A percentile compares a stretch with the other conserved stretches of the same genome.
These are phyloP conservation scores for Myrmophylax atrothorax DNA, from an alignment of 2,113 vertebrate genomes.

Conservation along the genomic window DNA sequence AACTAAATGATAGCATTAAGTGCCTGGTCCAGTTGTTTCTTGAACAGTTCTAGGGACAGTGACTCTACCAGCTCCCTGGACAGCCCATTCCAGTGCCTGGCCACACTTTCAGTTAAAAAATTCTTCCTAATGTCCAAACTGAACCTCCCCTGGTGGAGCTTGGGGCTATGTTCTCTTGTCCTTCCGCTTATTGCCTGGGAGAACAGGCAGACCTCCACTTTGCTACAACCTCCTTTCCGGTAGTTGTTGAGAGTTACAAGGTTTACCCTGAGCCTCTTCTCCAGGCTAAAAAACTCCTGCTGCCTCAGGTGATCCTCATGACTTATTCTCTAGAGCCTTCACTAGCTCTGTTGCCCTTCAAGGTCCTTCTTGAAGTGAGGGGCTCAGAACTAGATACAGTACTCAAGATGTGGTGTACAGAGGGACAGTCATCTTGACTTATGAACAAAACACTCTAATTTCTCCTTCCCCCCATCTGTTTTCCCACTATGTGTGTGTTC, in stretches of 20 bases:
- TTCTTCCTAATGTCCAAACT: neutral
- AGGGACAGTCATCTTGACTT: neutral
- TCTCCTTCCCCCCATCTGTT: neutral
- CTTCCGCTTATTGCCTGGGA: neutral
- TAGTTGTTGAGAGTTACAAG: neutral
- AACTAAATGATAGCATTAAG: neutral
- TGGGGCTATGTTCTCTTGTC: neutral
- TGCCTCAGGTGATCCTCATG: neutral
- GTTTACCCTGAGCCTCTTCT: neutral
- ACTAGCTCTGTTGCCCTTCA: neutral
- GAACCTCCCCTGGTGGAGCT: neutral
- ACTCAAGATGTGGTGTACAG: neutral
- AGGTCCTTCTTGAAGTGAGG: neutral
- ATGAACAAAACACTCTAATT: neutral
- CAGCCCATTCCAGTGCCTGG: neutral
- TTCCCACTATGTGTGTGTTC: neutral
- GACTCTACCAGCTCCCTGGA: neutral
- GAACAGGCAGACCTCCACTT: fast-evolving
- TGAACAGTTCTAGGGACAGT: neutral
- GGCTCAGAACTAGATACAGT: neutral
- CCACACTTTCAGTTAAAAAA: neutral
- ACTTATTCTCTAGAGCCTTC: neutral
- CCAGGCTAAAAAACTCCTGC: neutral
- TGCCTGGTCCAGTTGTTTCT: neutral
- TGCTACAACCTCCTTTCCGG: neutral